Conservation (phyloP, 2,888 invertebrate species). For the Baronia brevicornis region DNA sequence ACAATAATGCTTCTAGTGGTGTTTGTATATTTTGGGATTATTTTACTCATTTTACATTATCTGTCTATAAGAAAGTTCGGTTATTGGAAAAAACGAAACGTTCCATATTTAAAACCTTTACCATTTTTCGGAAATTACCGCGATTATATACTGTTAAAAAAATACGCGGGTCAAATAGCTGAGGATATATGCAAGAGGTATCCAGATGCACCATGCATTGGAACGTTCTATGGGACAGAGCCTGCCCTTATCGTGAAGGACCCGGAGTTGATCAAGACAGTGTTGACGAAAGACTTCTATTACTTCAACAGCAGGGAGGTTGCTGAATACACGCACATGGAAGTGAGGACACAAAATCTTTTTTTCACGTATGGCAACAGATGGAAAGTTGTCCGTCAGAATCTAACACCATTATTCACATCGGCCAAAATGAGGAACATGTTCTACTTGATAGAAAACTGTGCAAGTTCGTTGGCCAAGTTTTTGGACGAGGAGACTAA, state of each 20-base stretch:
- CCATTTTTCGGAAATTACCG: slow-evolving; percentile 46
- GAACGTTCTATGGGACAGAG: too few species aligned
- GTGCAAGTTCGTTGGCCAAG: slow-evolving; percentile 31
- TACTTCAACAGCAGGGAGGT: slow-evolving; percentile 47
- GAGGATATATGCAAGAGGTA: slow-evolving; percentile 37
- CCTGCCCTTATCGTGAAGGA: slow-evolving; percentile 45
- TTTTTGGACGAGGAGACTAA: slow-evolving; percentile 27
- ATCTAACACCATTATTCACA: too few species aligned
- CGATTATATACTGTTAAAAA: slow-evolving; percentile 33
- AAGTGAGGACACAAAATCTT: slow-evolving; percentile 34
- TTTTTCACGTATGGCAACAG: slow-evolving; percentile 42
- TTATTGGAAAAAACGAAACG: slow-evolving; percentile 44
- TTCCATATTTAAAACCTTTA: slow-evolving; percentile 31
- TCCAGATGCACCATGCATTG: slow-evolving; percentile 36
- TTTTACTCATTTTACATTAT: slow-evolving; percentile 11
- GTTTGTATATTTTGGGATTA: too few species aligned
- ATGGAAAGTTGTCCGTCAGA: slow-evolving; percentile 51
- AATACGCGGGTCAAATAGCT: slow-evolving; percentile 26
- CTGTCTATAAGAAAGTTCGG: slow-evolving; percentile 14
- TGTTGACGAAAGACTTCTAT: slow-evolving; percentile 48
- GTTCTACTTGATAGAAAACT: slow-evolving; percentile 45
- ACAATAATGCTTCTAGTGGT: too few species aligned
- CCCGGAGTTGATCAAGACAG: slow-evolving; percentile 39
- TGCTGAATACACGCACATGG: slow-evolving; percentile 32
- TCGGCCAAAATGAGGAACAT: slow-evolving; percentile 60